These are phyloP conservation scores for Eptesicus fuscus DNA, from an alignment of 2,113 vertebrate genomes.

Conservation along the genomic window DNA sequence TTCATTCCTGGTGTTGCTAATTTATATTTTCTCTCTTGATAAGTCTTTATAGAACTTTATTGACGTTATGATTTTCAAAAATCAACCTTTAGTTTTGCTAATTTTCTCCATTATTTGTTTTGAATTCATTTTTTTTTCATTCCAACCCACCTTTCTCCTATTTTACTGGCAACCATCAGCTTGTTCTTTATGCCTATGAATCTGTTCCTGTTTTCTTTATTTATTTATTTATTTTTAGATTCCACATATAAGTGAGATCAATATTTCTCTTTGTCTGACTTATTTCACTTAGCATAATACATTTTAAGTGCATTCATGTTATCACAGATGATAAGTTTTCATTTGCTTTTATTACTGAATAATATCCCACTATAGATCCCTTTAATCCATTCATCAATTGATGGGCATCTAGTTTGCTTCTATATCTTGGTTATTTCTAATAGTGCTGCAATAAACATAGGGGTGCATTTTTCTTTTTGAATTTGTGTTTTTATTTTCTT, in stretches of 20 bases:
- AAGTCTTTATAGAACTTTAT: neutral
- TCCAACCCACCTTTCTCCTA: neutral
- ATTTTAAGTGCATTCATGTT: neutral
- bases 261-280: neutral
- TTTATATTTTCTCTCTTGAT: neutral
- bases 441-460: neutral
- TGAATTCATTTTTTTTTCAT: neutral
- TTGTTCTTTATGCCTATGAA: neutral
- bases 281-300: neutral
- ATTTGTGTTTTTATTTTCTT: neutral
- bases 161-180: neutral
- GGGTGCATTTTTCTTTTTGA: neutral
- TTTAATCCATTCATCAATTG: neutral
- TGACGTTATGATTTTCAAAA: neutral
- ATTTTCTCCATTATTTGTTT: neutral
- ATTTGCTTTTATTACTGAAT: neutral
- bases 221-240: neutral
- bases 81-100: neutral
- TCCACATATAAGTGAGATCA: neutral
- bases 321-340: neutral
- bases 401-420: neutral
- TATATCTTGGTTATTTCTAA: neutral
- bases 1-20: neutral
- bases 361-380: neutral
- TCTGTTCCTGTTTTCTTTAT: neutral